Evolutionary conservation across 2,888 invertebrate genomes (phyloP).

Genomic region (Conomelus anceps): DNA sequence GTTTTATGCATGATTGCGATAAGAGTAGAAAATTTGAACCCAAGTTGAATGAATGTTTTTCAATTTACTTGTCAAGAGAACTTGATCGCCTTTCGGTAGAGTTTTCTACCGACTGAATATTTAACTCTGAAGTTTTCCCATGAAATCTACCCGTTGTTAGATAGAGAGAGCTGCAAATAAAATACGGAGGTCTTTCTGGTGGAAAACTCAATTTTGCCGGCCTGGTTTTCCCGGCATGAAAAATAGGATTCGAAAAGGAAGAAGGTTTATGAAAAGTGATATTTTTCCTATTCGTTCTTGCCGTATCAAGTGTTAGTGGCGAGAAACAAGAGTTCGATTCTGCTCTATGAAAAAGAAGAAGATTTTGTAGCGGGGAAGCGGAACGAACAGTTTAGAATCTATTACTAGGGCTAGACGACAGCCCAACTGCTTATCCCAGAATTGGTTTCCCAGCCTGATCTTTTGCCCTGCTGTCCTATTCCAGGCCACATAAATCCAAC

Average conservation of each 20-base stretch:
- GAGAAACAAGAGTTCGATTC: background rate
- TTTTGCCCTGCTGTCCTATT: too few species aligned
- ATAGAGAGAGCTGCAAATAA: background rate
- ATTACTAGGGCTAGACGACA: background rate
- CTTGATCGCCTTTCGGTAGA: background rate
- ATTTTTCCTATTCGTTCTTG: background rate
- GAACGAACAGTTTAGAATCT: background rate
- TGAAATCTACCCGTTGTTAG: background rate
- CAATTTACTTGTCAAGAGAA: background rate
- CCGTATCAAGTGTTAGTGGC: background rate
- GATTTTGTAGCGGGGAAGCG: background rate
- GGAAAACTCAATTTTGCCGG: background rate
- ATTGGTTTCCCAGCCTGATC: background rate
- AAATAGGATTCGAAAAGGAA: background rate
- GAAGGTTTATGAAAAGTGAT: background rate
- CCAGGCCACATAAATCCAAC: background rate
- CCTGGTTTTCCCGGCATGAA: background rate
- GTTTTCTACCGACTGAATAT: background rate
- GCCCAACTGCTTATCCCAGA: background rate
- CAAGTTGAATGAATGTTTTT: background rate
- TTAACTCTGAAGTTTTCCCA: background rate
- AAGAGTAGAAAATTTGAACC: background rate
- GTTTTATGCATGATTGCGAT: background rate
- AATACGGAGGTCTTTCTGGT: background rate
- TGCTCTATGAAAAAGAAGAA: background rate